Evolutionary conservation across 2,888 invertebrate species (phyloP), one percentile per base, ranked within the genome.

Genomic region (Tanypteryx hageni): DNA sequence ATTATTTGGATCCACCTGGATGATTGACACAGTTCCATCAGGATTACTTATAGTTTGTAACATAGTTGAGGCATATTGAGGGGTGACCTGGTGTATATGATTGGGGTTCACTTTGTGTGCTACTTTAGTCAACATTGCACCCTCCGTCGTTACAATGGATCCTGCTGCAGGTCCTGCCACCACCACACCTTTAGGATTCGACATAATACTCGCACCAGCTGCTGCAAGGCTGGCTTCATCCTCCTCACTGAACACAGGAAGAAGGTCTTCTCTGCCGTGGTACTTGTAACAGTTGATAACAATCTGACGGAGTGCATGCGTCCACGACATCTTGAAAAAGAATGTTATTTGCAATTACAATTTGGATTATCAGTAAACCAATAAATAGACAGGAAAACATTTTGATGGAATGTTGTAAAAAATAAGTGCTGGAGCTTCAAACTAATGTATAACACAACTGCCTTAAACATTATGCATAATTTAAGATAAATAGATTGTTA

Each of bases 221-320:
- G 96, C 94, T 94, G 96, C 95, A 94, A 96, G 96, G 27, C 96
- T 96, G 94, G 98, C 98, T 93, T 98, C 98, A 93, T 98, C 98
- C 93, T 98, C 98, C 94, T 99, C 99, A 92, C 97, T 98, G 96
- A 99, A 99, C 81, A 99, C 98, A 22, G 99, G 99, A 94, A 99
- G 96, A 93, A 99, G 96, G 95, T 99, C 99, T 95, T 99, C 99
- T 94, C 99, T 96, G 0, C 99, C 99, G 95, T 99, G 99, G 96
- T 98, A 99, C 96, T 99, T 99, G 96, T 99, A 99, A 95, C 99
- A 99, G 96, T 99, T 99, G 94, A 99, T 98, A 93, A 99, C 99
- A 94, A 99, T 99, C 95, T 99, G 99, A 91, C 99, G 96, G 94
- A 99, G 96, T 59, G 99, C 99, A 95, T 99, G 99, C 57, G 99